Conservation (phyloP, 2,113 vertebrate genomes). For the Psittacus erithacus region DNA sequence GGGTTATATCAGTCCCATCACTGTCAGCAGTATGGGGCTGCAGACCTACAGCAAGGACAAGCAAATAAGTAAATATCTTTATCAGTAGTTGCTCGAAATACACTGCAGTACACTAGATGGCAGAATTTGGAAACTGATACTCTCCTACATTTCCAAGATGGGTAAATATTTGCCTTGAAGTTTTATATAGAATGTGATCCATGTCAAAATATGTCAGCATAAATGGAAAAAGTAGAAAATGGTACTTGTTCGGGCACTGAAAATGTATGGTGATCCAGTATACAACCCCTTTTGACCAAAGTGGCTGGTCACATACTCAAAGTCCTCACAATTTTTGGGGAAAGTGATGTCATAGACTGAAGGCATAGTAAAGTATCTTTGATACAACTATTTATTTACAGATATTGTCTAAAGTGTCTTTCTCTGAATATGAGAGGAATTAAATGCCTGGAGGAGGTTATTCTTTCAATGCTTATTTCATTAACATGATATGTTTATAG, state of each 20-base stretch:
- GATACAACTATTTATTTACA: not conserved
- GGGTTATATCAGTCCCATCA: not conserved
- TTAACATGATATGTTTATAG: not conserved
- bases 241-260: not conserved
- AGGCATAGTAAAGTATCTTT: not conserved
- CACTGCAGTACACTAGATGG: not conserved
- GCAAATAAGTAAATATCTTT: not conserved
- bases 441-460: not conserved
- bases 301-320: not conserved
- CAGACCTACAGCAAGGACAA: not conserved
- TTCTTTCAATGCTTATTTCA: not conserved
- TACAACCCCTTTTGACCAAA: not conserved
- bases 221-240: not conserved
- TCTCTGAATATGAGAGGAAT: not conserved
- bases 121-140: not conserved
- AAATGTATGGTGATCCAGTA: not conserved
- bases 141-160: not conserved
- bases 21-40: not conserved
- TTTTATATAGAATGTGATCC: not conserved
- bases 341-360: not conserved
- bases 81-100: not conserved
- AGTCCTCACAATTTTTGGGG: not conserved
- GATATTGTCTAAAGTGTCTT: not conserved
- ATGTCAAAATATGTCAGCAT: not conserved
- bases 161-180: not conserved